Base-by-base conservation (phyloP, 2,888 invertebrate genomes). In the Eristalis pertinax region DNA sequence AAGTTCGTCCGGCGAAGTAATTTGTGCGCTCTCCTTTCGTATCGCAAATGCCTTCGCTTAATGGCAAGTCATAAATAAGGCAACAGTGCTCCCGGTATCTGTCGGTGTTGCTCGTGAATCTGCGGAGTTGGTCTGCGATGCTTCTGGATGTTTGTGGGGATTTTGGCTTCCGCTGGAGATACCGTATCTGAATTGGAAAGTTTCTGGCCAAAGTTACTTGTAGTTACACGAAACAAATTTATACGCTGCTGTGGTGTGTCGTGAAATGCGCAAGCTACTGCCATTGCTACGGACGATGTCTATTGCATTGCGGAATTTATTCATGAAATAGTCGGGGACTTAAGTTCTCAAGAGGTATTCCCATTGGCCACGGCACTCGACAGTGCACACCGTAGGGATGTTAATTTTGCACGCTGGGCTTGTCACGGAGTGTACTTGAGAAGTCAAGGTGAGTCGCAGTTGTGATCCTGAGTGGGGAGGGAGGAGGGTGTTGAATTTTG, bases 1-100 rank as follows among this genome's bases (percentile, higher is more conserved):
- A 74, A 74, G 35, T 74, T 74, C 64, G n/a, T 26, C 64, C 38
- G 29, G 35, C 10, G 56, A 56, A 58, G 50, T 65, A 67, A 75
- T 65, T 64, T 65, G 38, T 56, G 35, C 26, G 63, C 63, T 50
- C 63, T 50, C 32, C n/a, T 32, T 63, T 63, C 10, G 63, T 63
- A 29, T 38, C n/a, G 10, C 50, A 65, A 65, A 65, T 22, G 65
- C n/a, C 35, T 64, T 64, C 35, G 35, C 15, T 74, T 24, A 56
- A 73, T 63, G 63, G 62, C 22, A 50, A 50, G 29, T 13, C 43
- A 64, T 74, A 56, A 19, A 64, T n/a, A 58, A 38, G 35, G 24
- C 13, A 67, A 41, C 10, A 29, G 29, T 0, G 32, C 63, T 19
- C 8, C 50, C 50, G 50, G 50, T 50, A 50, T 50, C 50, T 50